Evolutionary conservation across 2,113 vertebrate species (phyloP), one percentile per base, ranked within the genome.

Genomic region (Sander lucioperca): DNA sequence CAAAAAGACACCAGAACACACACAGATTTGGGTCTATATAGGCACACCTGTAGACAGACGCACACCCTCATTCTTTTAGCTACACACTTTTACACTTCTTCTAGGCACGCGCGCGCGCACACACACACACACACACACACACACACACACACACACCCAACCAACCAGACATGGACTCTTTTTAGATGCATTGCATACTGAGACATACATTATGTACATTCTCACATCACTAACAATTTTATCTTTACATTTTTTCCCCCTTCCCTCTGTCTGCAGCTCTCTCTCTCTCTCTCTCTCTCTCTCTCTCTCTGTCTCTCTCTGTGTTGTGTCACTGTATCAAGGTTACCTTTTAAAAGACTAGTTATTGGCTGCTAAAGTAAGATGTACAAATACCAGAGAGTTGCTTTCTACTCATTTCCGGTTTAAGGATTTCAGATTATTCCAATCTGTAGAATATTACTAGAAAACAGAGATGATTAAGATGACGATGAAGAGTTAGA

Each of bases 301-400:
- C 13, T 12, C 6, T 71, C 54, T 51, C 16, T 23, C 10, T 23
- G 14, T 57, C 3, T 23, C 51, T 48, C 8, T 54, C 3, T n/a
- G n/a, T n/a, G n/a, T n/a, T n/a, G n/a, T n/a, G n/a, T n/a, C n/a
- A n/a, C 63, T 48, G 23, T 74, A 43, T 65, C 67, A 82, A 85
- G 81, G 68, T 77, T 63, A 74, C 68, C 64, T 80, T 82, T 33
- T 47, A 59, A 72, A 23, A 58, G 11, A 21, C 45, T 18, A 47
- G n/a, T 74, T 50, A 70, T 63, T 59, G n/a, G 80, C 57, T 59
- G 23, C 30, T 66, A 25, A 59, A 50, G 48, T 19, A 48, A 79
- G 74, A 72, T 51, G 48, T 48, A 25, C 47, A 15, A 3, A 45
- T 16, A 16, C 15, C 45, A 73, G 14, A 61, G 50, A 43, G 33